These are phyloP conservation scores for Montipora foliosa DNA, from an alignment of 64 coral and sea anemone genomes.

Conservation along the genomic window DNA sequence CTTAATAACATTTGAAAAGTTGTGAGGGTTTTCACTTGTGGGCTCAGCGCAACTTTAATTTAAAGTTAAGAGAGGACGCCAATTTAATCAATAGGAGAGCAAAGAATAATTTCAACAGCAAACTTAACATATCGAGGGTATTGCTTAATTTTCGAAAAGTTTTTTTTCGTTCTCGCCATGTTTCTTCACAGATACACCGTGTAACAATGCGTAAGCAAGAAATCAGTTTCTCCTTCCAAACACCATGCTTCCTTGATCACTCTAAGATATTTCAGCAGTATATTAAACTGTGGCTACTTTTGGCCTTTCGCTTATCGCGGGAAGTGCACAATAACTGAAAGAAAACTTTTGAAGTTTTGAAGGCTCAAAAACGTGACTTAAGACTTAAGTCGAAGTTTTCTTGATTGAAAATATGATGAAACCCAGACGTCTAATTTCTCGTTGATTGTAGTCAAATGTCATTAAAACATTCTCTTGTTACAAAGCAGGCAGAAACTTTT, in stretches of 20 bases:
- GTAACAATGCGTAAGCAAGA: neutral
- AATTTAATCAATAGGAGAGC: neutral
- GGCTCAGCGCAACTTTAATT: neutral
- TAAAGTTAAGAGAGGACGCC: neutral
- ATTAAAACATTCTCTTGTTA: neutral
- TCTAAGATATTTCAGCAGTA: neutral
- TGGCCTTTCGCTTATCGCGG: neutral
- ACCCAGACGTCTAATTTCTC: too few relatives aligned
- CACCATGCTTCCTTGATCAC: neutral
- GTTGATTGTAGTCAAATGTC: neutral
- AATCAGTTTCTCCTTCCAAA: neutral
- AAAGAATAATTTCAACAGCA: conserved; percentile 3
- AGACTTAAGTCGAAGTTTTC: too few relatives aligned
- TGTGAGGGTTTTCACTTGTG: neutral
- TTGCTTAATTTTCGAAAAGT: neutral
- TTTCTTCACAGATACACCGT: too few relatives aligned
- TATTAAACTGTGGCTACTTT: neutral
- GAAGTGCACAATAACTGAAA: neutral
- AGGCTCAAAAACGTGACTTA: too few relatives aligned
- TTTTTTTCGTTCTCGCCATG: neutral
- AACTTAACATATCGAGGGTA: neutral
- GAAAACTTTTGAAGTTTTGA: too few relatives aligned
- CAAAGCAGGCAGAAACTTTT: neutral
- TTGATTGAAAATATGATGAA: too few relatives aligned
- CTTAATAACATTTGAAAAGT: neutral